Base-by-base conservation (phyloP, 2,888 invertebrate genomes). In the Aelia acuminata region DNA sequence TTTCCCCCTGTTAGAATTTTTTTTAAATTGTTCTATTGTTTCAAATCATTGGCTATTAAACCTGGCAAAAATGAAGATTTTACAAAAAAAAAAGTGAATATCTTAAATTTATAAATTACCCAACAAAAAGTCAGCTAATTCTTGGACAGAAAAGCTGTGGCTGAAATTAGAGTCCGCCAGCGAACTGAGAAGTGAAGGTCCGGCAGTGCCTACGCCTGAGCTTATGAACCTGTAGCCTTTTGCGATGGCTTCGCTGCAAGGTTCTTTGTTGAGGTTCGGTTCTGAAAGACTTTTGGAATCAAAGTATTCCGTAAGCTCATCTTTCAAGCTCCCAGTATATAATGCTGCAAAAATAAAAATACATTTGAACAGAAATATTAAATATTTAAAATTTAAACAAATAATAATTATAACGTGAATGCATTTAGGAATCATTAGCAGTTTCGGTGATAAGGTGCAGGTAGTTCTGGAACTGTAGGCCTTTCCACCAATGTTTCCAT, bases 241-340 rank as follows among this genome's bases (percentile, higher is more conserved):
- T 90, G 91, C 48, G 63, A 84, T 47, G 87, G 85, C 84, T 88
- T 89, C 84, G 89, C 63, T 53, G 50, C 87, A 87, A 15, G 87
- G 48, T 8, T 70, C 63, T 70, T 70, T 63, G 43, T 47, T 70
- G 2, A 87, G 63, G 8, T 15, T 87, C 20, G 22, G 47, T 10
- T 87, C 87, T 8, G 63, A 53, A 10, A 87, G 85, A 48, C 89
- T 89, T 43, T 84, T 84, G 39, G 87, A 49, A 39, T 85, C 89
- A 43, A 89, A 87, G 57, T 53, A 70, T 1, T 70, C 26, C 7
- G 39, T 75, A 87, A 94, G 92, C 87, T 92, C 91, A n/a, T 91
- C 89, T 0, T 93, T 92, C 80, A 94, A 90, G 22, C 91, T 91
- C 13, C 94, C 94, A 90, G 93, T 92, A 89, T 92, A 92, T 20